Evolutionary conservation across 1,140 invertebrate species (phyloP), one percentile per base, ranked within the genome.

Genomic region (Cylas formicarius): DNA sequence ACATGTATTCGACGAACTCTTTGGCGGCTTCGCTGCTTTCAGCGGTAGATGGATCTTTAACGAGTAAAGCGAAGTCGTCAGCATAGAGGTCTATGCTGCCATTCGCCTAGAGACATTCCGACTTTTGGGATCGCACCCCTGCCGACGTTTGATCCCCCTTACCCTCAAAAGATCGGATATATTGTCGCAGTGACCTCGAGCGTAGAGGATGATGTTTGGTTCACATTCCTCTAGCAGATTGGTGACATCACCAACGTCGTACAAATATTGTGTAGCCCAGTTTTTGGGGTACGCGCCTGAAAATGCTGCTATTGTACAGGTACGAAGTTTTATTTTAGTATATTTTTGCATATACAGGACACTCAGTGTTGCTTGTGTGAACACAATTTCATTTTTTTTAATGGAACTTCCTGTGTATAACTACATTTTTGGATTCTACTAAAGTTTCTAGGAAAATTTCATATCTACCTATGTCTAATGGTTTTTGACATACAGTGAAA

Each of bases 1-100:
- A 76, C 49, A 75, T 67, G 52, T 75, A 75, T 53, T 80, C 77
- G 33, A 70, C 63, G 58, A 77, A 77, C 7, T 58, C 58, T 59
- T 70, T 67, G 50, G 50, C 41, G 24, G 58, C 3, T 24, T 27
- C 8, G 20, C 19, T n/a, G 16, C 29, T 26, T 14, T 31, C 19
- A 17, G 23, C 14, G 18, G 29, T 33, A 20, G 10, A 18, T 3
- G 11, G 14, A 16, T 52, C 36, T 14, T 44, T 37, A 10, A 42
- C 35, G 9, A 58, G 18, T 1, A 31, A 32, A 26, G 62, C 62
- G 58, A 77, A 82, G 58, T 82, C 80, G 53, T 80, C 73, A 34
- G 68, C 66, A 55, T 82, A 80, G 33, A 82, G 72, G 59, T 84
- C 75, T 66, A 80, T 78, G 3, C 67, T 67, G 2, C 68, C 66